Evolutionary conservation across 2,797 vertebrate genomes (phyloP).

Genomic region (Dryobates pubescens): DNA sequence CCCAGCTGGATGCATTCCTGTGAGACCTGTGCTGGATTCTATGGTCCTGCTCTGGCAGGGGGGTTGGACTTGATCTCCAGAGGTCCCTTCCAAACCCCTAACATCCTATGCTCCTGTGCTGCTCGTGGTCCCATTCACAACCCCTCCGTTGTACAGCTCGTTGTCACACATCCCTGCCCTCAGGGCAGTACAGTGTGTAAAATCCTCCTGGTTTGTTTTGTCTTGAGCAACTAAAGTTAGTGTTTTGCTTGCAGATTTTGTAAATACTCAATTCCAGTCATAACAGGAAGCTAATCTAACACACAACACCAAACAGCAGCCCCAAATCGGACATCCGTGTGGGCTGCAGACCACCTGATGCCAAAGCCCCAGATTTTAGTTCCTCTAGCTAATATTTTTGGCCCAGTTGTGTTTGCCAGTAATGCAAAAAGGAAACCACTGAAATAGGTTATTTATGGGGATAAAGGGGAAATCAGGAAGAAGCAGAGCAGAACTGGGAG

Average conservation of each 20-base stretch:
- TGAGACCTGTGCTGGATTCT: too few species aligned
- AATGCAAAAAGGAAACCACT: background rate
- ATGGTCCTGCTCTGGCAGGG: too few species aligned
- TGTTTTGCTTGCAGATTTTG: constrained; percentile 33
- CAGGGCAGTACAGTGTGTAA: background rate
- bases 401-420: background rate
- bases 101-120: too few species aligned
- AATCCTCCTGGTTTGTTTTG: background rate
- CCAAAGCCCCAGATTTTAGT: background rate
- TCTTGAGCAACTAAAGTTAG: constrained; percentile 35
- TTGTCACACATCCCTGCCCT: background rate
- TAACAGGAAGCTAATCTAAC: constrained; percentile 55
- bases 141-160: background rate
- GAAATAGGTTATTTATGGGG: background rate
- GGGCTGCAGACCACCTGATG: background rate
- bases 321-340: background rate
- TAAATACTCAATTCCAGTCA: constrained; percentile 40
- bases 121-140: background rate
- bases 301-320: background rate
- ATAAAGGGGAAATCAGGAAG: background rate
- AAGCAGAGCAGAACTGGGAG: background rate
- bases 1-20: too few species aligned
- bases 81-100: too few species aligned
- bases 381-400: background rate
- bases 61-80: too few species aligned